Conservation (phyloP, 1,140 invertebrate genomes). For the Panulirus ornatus region DNA sequence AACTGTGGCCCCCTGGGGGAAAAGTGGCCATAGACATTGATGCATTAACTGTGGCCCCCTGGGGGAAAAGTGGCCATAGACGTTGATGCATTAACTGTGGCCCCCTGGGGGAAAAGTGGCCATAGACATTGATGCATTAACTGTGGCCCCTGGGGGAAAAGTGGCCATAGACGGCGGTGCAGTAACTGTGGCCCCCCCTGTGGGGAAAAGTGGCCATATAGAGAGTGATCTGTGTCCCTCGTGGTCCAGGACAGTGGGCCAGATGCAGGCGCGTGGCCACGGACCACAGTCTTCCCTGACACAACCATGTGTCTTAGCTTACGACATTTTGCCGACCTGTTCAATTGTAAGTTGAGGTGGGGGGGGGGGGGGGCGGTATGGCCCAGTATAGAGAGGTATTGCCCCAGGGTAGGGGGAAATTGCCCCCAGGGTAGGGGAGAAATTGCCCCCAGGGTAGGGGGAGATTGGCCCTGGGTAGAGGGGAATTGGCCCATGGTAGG, state of each 20-base stretch:
- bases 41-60: neutral
- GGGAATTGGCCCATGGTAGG: too few relatives aligned
- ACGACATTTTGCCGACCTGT: conserved; percentile 39
- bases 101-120: neutral
- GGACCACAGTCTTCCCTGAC: neutral
- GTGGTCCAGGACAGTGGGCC: neutral
- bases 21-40: neutral
- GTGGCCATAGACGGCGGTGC: too few relatives aligned
- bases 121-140: neutral
- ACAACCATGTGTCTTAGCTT: conserved; percentile 48
- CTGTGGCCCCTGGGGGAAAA: neutral
- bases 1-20: too few relatives aligned
- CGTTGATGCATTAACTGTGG: too few relatives aligned
- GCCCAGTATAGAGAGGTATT: too few relatives aligned
- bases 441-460: too few relatives aligned
- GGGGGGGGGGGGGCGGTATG: neutral
- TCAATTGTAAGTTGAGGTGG: conserved; percentile 38
- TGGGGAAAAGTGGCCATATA: neutral
- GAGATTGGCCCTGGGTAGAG: too few relatives aligned
- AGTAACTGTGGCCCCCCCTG: too few relatives aligned
- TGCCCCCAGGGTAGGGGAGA: too few relatives aligned
- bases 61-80: too few relatives aligned
- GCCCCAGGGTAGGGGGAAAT: too few relatives aligned
- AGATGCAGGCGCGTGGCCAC: neutral
- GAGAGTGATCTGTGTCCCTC: too few relatives aligned